Percentiles rank a stretch among this genome's conserved stretches.
These are phyloP conservation scores for Montipora capitata DNA, from an alignment of 92 coral and sea anemone species.

Conservation along the genomic window DNA sequence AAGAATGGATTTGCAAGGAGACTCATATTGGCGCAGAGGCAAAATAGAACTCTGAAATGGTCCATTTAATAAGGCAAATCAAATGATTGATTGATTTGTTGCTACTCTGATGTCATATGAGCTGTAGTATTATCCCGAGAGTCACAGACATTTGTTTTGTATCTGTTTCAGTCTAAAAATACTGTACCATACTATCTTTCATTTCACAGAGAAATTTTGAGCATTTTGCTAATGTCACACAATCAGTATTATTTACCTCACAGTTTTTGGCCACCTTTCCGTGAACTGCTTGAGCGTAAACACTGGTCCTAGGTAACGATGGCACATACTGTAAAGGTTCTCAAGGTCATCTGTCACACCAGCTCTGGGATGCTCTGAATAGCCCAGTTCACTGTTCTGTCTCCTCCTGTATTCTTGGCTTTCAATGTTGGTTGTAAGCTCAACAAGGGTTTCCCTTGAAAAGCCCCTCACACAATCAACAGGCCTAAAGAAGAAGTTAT, in stretches of 20 bases:
- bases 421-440: slow-evolving; percentile 58
- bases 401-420: slow-evolving; percentile 33
- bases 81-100: too few species aligned
- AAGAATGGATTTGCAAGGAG: too few species aligned
- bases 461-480: slow-evolving; percentile 69
- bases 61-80: too few species aligned
- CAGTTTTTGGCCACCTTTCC: slow-evolving; percentile 73
- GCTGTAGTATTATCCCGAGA: too few species aligned
- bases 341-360: slow-evolving; percentile 78
- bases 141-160: too few species aligned
- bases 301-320: slow-evolving; percentile 69
- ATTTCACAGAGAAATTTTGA: too few species aligned
- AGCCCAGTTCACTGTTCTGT: slow-evolving; percentile 34
- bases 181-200: too few species aligned
- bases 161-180: too few species aligned
- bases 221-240: too few species aligned
- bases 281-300: slow-evolving; percentile 79
- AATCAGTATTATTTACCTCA: slow-evolving; percentile 30
- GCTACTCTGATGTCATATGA: too few species aligned
- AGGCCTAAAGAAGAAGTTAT: slow-evolving; percentile 35
- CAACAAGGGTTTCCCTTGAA: slow-evolving; percentile 62
- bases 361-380: slow-evolving; percentile 76
- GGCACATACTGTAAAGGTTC: slow-evolving; percentile 55
- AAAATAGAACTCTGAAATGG: too few species aligned
- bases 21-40: too few species aligned